Base-by-base conservation (phyloP, 2,797 vertebrate genomes). In the Poecilia picta region DNA sequence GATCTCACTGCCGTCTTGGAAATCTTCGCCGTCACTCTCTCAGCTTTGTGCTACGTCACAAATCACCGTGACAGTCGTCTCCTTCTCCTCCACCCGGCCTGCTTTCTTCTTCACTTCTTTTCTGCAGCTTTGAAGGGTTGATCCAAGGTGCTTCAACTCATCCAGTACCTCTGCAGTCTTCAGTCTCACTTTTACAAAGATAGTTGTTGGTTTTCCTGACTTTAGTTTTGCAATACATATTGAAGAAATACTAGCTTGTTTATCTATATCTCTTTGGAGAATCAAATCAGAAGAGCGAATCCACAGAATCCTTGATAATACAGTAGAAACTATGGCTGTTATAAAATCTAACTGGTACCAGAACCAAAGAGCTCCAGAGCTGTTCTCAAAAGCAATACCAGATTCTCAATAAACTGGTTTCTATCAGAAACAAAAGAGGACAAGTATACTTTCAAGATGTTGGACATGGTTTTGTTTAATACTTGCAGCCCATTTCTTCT, bases 51-150 rank as follows among this genome's bases (percentile, higher is more conserved):
- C 31, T 20, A 36, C 6, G 33, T 39, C 33, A 66, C 33, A 66
- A 66, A 66, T 66, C 62, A 23, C 33, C 18, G 2, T 1, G 31
- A 33, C 59, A 36, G 59, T 33, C 57, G 13, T 64, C 18, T 66
- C 18, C 33, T 23, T 41, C 36, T 36, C 11, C 18, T 66, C 33
- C 62, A 36, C 8, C 18, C 33, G 16, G n/a, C n/a, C n/a, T n/a
- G n/a, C n/a, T n/a, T 66, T 66, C 62, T 70, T 70, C 66, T 43
- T 70, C 62, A n/a, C n/a, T 43, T 71, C 12, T 71, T 45, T 70
- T 28, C 23, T 28, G 25, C 41, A 71, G 25, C 12, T 71, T 45
- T 45, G 39, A 43, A n/a, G 13, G 66, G 23, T n/a, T 70, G 68
- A 68, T 23, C 36, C 39, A 23, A 39, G 23, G 66, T 68, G 23